phyloP scores from a whole-genome alignment of 1,140 invertebrate genomes.

The Stegodyphus mimosarum region DNA sequence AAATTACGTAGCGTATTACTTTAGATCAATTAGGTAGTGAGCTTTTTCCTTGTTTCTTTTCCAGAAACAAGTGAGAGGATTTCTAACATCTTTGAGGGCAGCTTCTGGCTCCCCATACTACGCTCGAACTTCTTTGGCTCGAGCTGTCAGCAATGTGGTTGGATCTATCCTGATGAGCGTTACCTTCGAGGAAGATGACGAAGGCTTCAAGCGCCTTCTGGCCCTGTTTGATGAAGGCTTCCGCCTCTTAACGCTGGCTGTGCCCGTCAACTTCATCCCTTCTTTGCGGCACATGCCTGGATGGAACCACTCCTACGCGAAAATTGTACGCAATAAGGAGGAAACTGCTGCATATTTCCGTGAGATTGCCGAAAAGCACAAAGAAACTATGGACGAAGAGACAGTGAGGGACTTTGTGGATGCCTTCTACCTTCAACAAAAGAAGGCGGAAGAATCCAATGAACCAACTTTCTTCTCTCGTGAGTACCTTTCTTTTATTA shows the following conservation, averaged over 20 bases:
- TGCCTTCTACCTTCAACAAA: conserved; percentile 85
- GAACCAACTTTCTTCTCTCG: conserved; percentile 68
- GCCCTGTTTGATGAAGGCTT: conserved; percentile 89
- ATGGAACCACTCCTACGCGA: conserved; percentile 77
- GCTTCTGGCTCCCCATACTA: conserved; percentile 76
- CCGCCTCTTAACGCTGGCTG: conserved; percentile 78
- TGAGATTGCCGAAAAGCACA: conserved; percentile 83
- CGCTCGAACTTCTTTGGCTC: conserved; percentile 78
- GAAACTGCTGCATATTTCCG: conserved; percentile 88
- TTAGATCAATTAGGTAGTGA: neutral
- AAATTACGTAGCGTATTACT: neutral
- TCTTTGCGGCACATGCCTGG: conserved; percentile 79
- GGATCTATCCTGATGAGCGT: conserved; percentile 90
- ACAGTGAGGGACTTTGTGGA: conserved; percentile 88
- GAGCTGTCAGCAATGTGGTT: conserved; percentile 90
- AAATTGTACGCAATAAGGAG: conserved; percentile 80
- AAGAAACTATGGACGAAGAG: conserved; percentile 77
- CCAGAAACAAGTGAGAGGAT: conserved; percentile 81
- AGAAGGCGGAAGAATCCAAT: conserved; percentile 81
- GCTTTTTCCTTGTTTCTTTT: neutral
- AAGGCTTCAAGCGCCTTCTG: conserved; percentile 82
- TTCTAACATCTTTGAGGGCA: conserved; percentile 75
- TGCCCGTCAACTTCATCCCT: conserved; percentile 78
- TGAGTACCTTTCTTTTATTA: neutral
- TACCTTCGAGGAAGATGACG: conserved; percentile 78